phyloP scores from a whole-genome alignment of 2,797 vertebrate genomes.

The Fundulus diaphanus region DNA sequence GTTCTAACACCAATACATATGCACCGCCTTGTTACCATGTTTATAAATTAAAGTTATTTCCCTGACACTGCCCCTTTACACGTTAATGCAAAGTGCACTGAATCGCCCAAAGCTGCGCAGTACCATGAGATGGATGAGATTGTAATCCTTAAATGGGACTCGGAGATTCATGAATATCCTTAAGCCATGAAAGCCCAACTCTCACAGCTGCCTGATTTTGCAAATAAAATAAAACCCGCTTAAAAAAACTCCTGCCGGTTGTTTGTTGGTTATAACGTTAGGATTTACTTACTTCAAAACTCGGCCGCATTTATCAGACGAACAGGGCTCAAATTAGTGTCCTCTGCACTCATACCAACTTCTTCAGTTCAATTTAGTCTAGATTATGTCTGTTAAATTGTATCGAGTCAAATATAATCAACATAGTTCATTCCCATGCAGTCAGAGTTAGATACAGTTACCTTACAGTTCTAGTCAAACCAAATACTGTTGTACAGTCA shows the following conservation, averaged over 20 bases:
- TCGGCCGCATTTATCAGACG: constrained; percentile 56
- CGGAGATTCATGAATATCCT: constrained; percentile 79
- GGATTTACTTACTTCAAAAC: constrained; percentile 39
- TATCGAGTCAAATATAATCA: neutral
- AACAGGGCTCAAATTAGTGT: constrained; percentile 59
- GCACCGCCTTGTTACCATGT: constrained; percentile 82
- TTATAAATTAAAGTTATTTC: constrained; percentile 70
- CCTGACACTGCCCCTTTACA: constrained; percentile 46
- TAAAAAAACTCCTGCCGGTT: constrained; percentile 61
- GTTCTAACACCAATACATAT: constrained; percentile 69
- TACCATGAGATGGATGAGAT: constrained; percentile 76
- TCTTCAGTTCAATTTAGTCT: neutral
- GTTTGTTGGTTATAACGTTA: constrained; percentile 65
- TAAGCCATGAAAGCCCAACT: constrained; percentile 53
- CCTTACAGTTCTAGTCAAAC: neutral
- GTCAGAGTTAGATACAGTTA: neutral
- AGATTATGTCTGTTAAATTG: neutral
- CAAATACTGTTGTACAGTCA: neutral
- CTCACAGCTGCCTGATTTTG: constrained; percentile 41
- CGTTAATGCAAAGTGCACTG: constrained; percentile 68
- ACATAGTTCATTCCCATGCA: neutral
- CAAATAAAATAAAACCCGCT: constrained; percentile 53
- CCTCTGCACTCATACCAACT: constrained; percentile 26
- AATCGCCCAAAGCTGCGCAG: constrained; percentile 63
- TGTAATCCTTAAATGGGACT: constrained; percentile 81